Evolutionary conservation across 2,113 vertebrate genomes (phyloP).

Genomic region (Leucoraja erinaceus): DNA sequence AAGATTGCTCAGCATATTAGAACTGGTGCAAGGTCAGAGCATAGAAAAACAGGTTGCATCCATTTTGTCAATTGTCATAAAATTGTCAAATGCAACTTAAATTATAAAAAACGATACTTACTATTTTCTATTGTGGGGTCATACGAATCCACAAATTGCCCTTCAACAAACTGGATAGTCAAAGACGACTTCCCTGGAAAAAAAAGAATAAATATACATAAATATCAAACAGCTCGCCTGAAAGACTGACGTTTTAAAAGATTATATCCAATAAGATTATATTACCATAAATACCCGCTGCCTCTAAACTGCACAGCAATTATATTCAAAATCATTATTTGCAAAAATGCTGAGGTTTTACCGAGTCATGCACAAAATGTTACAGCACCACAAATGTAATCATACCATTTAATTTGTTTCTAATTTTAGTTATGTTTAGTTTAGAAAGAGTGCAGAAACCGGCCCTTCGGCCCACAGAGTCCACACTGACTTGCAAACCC

Average conservation of each 20-base stretch:
- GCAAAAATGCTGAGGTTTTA: neutral
- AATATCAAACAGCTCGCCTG: conserved; percentile 34
- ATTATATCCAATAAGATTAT: neutral
- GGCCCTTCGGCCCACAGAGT: too few species aligned
- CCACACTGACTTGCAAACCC: too few species aligned
- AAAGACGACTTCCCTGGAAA: conserved; percentile 88
- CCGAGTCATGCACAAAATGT: neutral
- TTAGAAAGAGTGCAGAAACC: too few species aligned
- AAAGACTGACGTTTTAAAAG: neutral
- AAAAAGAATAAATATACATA: conserved; percentile 42
- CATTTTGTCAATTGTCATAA: neutral
- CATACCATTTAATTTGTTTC: neutral
- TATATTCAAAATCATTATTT: neutral
- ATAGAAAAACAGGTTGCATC: neutral
- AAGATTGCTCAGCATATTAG: neutral
- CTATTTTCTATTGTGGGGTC: conserved; percentile 99
- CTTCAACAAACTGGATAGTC: conserved; percentile 99
- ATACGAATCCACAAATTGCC: conserved; percentile 97
- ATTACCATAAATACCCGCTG: neutral
- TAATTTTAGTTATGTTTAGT: too few species aligned
- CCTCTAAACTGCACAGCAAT: neutral
- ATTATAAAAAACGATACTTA: conserved; percentile 63
- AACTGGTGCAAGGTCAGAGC: neutral
- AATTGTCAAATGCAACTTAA: neutral
- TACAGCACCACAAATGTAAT: neutral